Percentiles rank a stretch among this genome's conserved stretches.
phyloP scores from a whole-genome alignment of 2,797 vertebrate genomes.

The Liasis olivaceus region DNA sequence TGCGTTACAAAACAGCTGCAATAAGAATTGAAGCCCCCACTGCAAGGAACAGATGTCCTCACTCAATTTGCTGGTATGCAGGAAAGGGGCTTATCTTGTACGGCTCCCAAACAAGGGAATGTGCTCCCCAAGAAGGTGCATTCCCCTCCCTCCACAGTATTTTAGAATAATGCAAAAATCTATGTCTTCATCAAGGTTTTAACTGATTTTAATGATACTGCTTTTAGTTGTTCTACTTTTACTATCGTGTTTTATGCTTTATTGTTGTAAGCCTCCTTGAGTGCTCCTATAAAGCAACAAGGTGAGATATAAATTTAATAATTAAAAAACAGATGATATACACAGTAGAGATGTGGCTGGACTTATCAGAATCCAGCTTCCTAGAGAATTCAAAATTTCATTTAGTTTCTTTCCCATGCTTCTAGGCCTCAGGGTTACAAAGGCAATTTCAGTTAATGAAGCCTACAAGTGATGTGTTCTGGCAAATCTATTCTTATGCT shows the following conservation, averaged over 20 bases:
- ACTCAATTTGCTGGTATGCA: too few species aligned
- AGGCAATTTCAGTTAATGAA: not conserved
- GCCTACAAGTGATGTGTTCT: not conserved
- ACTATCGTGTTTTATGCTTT: not conserved
- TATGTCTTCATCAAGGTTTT: too few species aligned
- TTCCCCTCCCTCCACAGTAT: too few species aligned
- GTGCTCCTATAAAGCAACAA: not conserved
- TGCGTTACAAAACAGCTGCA: not conserved
- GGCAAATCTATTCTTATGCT: too few species aligned
- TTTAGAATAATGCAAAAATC: too few species aligned
- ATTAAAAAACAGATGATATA: not conserved
- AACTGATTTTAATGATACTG: not conserved
- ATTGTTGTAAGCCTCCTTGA: not conserved
- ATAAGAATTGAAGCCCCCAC: not conserved
- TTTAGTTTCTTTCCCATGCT: not conserved
- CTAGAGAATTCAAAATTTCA: not conserved
- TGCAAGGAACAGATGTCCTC: too few species aligned
- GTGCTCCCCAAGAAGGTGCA: too few species aligned
- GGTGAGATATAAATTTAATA: not conserved
- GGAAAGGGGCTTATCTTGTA: too few species aligned
- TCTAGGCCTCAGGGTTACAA: not conserved
- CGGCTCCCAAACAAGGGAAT: too few species aligned
- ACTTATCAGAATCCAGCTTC: not conserved
- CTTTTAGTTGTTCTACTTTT: not conserved
- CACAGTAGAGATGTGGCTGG: not conserved